A percentile compares a stretch with the other conserved stretches of the same genome.
Evolutionary conservation across 2,888 invertebrate genomes (phyloP).

Genomic region (Spodoptera littoralis): DNA sequence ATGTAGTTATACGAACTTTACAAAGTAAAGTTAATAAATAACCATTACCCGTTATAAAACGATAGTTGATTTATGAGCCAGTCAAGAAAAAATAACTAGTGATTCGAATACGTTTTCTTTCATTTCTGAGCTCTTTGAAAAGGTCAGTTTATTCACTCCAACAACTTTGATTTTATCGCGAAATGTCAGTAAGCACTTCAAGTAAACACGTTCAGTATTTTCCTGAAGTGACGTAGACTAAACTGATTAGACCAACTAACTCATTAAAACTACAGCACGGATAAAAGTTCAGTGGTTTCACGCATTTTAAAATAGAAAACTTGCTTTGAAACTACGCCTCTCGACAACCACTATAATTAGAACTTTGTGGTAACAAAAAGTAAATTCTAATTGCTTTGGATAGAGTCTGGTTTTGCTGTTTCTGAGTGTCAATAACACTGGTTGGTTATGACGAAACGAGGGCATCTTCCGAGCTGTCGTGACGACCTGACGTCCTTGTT

Average conservation of each 20-base stretch:
- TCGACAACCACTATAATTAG: constrained; percentile 49
- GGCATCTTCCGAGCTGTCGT: constrained; percentile 72
- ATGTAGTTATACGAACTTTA: too few species aligned
- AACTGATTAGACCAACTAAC: constrained; percentile 36
- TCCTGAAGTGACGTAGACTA: constrained; percentile 9
- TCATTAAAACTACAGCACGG: constrained; percentile 47
- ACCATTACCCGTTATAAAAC: too few species aligned
- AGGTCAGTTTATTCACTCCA: constrained; percentile 1
- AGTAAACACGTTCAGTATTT: constrained; percentile 3
- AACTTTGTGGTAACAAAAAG: constrained; percentile 41
- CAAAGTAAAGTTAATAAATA: too few species aligned
- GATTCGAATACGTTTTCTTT: constrained; percentile 1
- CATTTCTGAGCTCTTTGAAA: constrained; percentile 4
- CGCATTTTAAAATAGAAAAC: constrained; percentile 62
- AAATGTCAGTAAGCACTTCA: constrained; percentile 29
- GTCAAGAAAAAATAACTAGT: not conserved
- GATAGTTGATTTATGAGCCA: too few species aligned
- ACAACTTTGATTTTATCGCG: constrained; percentile 8
- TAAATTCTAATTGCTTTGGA: constrained; percentile 26
- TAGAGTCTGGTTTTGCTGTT: constrained; percentile 25
- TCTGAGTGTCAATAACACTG: constrained; percentile 52
- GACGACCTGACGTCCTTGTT: constrained; percentile 68
- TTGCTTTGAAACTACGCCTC: constrained; percentile 19
- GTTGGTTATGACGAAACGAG: constrained; percentile 67
- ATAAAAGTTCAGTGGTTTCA: constrained; percentile 59